Evolutionary conservation across 2,888 invertebrate species (phyloP).

Genomic region (Aricia artaxerxes): DNA sequence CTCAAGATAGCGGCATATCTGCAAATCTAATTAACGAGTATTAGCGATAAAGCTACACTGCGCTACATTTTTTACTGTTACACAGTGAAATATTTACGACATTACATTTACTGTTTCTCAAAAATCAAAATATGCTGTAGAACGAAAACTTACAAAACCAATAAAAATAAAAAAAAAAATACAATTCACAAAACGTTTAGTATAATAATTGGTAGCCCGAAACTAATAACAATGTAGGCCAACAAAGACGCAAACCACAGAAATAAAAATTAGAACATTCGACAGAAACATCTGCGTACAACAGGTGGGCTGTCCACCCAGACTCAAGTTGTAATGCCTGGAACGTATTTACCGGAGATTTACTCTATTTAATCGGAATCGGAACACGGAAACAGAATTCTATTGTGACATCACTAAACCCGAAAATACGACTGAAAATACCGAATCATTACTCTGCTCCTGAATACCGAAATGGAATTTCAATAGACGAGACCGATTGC

Average conservation of each 20-base stretch:
- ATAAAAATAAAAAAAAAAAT: not conserved
- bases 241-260: not conserved
- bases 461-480: not conserved
- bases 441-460: not conserved
- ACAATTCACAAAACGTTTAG: not conserved
- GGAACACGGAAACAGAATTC: constrained; percentile 14
- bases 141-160: not conserved
- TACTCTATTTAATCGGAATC: constrained; percentile 26
- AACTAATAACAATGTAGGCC: not conserved
- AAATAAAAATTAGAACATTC: not conserved
- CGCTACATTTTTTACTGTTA: not conserved
- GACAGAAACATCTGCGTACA: not conserved
- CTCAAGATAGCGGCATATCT: not conserved
- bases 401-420: constrained; percentile 13
- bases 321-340: constrained; percentile 11
- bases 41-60: not conserved
- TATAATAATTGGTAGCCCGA: not conserved
- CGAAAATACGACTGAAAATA: constrained; percentile 18
- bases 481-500: not conserved
- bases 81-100: not conserved
- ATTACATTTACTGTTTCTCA: not conserved
- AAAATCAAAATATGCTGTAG: not conserved
- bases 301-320: constrained; percentile 22
- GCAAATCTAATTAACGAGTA: not conserved
- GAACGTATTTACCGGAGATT: constrained; percentile 14